Conservation (phyloP, 2,888 invertebrate species). For the Epinotia brunnichana region DNA sequence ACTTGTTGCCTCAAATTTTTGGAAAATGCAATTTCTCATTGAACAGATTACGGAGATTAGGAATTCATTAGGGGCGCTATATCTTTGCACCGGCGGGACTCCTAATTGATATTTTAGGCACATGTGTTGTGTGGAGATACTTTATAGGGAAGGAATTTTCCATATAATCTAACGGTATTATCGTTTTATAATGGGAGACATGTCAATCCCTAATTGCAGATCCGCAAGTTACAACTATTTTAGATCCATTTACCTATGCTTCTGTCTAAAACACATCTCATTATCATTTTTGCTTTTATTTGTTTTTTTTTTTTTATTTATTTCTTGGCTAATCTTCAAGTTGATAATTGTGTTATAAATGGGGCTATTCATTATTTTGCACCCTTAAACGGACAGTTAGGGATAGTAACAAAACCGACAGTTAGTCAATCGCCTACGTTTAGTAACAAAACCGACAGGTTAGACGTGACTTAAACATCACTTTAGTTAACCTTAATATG, state of each 20-base stretch:
- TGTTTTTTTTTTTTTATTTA: background rate
- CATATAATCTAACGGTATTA: slow-evolving; percentile 1
- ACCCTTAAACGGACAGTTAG: too few relatives aligned
- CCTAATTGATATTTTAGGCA: slow-evolving; percentile 79
- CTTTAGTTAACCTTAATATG: too few relatives aligned
- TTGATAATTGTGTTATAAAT: background rate
- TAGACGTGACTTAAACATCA: too few relatives aligned
- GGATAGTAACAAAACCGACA: too few relatives aligned
- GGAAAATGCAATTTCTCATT: slow-evolving; percentile 81
- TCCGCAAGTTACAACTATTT: background rate
- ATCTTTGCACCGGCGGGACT: slow-evolving; percentile 71
- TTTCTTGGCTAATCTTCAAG: background rate
- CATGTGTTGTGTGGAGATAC: slow-evolving; percentile 62
- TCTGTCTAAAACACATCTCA: too few relatives aligned
- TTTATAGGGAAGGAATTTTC: slow-evolving; percentile 28
- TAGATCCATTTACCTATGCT: background rate
- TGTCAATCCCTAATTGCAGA: background rate
- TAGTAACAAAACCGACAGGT: too few relatives aligned
- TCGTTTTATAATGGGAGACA: slow-evolving; percentile 16
- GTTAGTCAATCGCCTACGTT: too few relatives aligned
- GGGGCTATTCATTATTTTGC: too few relatives aligned
- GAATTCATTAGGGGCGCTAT: slow-evolving; percentile 80
- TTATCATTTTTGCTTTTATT: too few relatives aligned
- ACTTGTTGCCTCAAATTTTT: slow-evolving; percentile 27
- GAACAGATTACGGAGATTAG: slow-evolving; percentile 83